Conservation (phyloP, 2,113 vertebrate species). For the Typhlomys cinereus region DNA sequence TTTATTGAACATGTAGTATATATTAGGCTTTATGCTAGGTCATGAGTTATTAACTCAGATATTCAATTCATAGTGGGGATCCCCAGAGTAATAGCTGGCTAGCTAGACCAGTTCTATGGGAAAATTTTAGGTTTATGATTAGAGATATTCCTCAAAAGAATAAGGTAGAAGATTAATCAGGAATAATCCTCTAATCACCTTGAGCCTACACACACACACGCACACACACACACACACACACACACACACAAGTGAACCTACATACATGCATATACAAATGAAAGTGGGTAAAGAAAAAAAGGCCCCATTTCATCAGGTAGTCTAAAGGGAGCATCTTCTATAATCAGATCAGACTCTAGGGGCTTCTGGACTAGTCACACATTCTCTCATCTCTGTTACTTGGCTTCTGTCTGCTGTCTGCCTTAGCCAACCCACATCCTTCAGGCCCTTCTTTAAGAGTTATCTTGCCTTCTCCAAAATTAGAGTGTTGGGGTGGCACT, state of each 20-base stretch:
- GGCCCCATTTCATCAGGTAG: background rate
- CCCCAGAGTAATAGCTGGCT: too few species aligned
- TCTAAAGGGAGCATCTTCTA: background rate
- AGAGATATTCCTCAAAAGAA: too few species aligned
- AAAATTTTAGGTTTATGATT: too few species aligned
- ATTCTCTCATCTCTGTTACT: background rate
- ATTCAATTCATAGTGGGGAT: too few species aligned
- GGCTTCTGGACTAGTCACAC: background rate
- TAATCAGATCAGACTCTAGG: background rate
- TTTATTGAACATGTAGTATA: background rate
- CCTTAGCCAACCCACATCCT: background rate
- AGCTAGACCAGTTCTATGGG: too few species aligned
- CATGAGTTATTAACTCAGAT: background rate
- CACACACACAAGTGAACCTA: too few species aligned
- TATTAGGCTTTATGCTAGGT: background rate
- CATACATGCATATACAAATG: too few species aligned
- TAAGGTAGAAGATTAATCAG: too few species aligned
- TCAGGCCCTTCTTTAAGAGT: background rate
- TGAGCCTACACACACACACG: too few species aligned
- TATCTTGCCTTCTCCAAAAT: slow-evolving; percentile 6
- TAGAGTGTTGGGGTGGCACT: background rate
- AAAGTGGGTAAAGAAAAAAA: too few species aligned
- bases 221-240: too few species aligned
- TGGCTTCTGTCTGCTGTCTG: background rate
- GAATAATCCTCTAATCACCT: too few species aligned